Percentiles rank a stretch among this genome's conserved stretches.
Evolutionary conservation across 2,888 invertebrate genomes (phyloP).

Genomic region (Drosophila picticornis): DNA sequence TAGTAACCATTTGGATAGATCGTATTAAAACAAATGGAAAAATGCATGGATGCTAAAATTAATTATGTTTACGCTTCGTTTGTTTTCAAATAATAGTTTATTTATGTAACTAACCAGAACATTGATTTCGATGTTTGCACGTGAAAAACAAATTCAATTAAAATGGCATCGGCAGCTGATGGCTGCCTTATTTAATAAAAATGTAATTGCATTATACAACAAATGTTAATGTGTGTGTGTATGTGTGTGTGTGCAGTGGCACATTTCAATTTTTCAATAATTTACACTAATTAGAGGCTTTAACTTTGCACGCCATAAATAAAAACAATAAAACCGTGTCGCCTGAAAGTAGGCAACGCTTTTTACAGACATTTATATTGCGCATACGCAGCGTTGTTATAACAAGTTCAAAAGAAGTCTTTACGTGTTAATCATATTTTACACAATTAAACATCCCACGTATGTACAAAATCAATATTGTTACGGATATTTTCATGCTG

Average conservation of each 20-base stretch:
- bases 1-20: constrained; percentile 40
- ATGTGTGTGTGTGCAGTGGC: constrained; percentile 1
- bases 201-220: constrained; percentile 54
- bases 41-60: constrained; percentile 1
- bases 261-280: constrained; percentile 46
- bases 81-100: background rate
- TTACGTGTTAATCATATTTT: background rate
- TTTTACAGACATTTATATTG: constrained; percentile 14
- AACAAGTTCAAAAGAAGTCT: background rate
- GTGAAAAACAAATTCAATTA: constrained; percentile 58
- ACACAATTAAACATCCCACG: background rate
- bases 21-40: constrained; percentile 43
- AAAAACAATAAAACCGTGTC: constrained; percentile 18
- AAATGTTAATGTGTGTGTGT: constrained; percentile 12
- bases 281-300: constrained; percentile 47
- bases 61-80: background rate
- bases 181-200: constrained; percentile 31
- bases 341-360: constrained; percentile 48
- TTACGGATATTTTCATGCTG: background rate
- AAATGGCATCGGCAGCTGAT: constrained; percentile 23
- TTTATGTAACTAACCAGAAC: constrained; percentile 1
- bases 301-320: constrained; percentile 32
- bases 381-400: constrained; percentile 41
- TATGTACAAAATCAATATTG: background rate
- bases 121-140: constrained; percentile 31